These are phyloP conservation scores for Mormyrus iriodes DNA, from an alignment of 2,113 vertebrate species.

Conservation along the genomic window DNA sequence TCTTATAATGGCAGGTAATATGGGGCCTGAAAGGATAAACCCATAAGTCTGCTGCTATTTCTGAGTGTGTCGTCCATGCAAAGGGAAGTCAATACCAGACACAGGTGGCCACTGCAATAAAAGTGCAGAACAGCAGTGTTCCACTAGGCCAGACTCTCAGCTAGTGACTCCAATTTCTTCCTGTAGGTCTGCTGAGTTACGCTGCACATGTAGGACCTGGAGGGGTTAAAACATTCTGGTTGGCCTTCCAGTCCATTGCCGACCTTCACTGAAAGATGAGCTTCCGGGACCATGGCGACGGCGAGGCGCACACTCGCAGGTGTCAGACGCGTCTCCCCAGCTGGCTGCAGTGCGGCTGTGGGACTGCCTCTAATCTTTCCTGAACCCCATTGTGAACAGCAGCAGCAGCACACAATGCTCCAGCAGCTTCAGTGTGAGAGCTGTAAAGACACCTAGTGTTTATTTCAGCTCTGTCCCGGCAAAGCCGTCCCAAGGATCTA, in stretches of 20 bases:
- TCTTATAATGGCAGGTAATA: background rate
- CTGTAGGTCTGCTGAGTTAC: background rate
- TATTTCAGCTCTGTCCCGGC: conserved; percentile 34
- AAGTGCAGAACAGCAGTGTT: background rate
- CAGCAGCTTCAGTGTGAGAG: background rate
- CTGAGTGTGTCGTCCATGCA: background rate
- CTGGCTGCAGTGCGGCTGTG: background rate
- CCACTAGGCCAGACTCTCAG: background rate
- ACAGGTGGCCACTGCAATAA: background rate
- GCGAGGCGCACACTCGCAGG: background rate
- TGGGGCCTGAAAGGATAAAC: background rate
- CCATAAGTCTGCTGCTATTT: background rate
- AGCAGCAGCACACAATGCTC: background rate
- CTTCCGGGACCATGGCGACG: background rate
- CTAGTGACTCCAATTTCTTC: background rate
- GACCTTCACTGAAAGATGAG: background rate
- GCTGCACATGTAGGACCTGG: background rate
- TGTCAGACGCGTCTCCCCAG: background rate
- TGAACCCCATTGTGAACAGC: background rate
- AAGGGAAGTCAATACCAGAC: background rate
- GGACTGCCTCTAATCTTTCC: background rate
- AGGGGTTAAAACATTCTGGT: background rate
- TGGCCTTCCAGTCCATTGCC: background rate
- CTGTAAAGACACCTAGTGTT: conserved; percentile 15
- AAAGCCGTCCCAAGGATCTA: conserved; percentile 25